A percentile compares a stretch with the other conserved stretches of the same genome.
Conservation (phyloP, 2,113 vertebrate genomes). For the Melanocharis versteri region DNA sequence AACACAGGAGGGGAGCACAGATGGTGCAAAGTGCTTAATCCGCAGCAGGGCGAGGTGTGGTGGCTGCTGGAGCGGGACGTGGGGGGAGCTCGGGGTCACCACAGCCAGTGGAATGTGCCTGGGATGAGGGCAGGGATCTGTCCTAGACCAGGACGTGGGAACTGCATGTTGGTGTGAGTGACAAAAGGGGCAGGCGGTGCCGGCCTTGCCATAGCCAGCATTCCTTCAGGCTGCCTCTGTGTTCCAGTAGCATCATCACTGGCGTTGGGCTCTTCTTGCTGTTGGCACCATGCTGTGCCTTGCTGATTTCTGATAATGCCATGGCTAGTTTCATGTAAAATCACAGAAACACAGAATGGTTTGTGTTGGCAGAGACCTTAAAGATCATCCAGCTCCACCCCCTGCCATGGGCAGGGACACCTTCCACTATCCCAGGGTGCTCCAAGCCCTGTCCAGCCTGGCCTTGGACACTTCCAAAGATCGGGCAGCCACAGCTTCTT, state of each 20-base stretch:
- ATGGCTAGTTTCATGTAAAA: rapidly evolving
- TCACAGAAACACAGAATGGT: neutral
- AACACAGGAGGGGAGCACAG: neutral
- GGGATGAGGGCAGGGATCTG: neutral
- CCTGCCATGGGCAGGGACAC: neutral
- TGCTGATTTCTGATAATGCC: neutral
- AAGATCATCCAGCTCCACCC: neutral
- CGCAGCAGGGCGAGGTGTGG: neutral
- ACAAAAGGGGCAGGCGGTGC: rapidly evolving
- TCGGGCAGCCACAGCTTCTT: neutral
- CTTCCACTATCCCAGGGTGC: neutral
- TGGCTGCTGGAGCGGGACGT: neutral
- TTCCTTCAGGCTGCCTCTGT: rapidly evolving
- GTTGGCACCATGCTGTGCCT: neutral
- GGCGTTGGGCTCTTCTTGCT: neutral
- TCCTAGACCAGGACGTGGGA: rapidly evolving
- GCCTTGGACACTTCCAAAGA: neutral
- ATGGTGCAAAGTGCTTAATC: neutral
- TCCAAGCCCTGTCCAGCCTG: neutral
- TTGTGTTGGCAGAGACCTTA: neutral
- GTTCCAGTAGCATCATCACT: rapidly evolving
- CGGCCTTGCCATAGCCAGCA: rapidly evolving
- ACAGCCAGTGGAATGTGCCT: neutral
- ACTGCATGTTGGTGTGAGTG: rapidly evolving
- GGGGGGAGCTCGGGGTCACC: neutral